Evolutionary conservation across 2,113 vertebrate species (phyloP).

Genomic region (Dendrocopos noguchii): DNA sequence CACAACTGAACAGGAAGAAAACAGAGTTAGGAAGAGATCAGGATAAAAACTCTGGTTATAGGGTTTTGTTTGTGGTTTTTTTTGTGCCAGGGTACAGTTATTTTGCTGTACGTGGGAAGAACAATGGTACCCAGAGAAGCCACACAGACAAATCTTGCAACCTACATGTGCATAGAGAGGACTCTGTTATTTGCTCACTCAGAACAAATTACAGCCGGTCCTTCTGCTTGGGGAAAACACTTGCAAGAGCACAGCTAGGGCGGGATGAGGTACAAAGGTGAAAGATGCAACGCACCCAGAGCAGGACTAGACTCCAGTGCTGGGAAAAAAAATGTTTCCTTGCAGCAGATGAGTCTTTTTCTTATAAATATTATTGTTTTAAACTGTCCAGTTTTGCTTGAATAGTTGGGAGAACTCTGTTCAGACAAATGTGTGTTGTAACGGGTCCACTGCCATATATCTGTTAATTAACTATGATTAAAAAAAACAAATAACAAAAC

Average conservation of each 20-base stretch:
- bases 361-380: neutral
- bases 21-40: neutral
- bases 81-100: neutral
- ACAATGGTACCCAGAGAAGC: neutral
- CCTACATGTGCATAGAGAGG: too few relatives aligned
- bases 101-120: neutral
- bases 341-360: neutral
- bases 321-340: neutral
- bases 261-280: accelerated
- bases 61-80: neutral
- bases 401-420: neutral
- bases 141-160: neutral
- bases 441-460: neutral
- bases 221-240: accelerated
- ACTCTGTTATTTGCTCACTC: neutral
- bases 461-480: neutral
- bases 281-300: neutral
- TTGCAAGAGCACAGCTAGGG: accelerated
- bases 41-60: neutral
- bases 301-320: accelerated
- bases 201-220: accelerated
- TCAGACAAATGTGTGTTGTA: neutral
- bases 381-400: neutral
- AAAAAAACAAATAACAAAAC: neutral
- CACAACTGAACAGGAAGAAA: neutral